Evolutionary conservation across 2,113 vertebrate species (phyloP), one percentile per base, ranked within the genome.

Genomic region (Sylvilagus bachmani): DNA sequence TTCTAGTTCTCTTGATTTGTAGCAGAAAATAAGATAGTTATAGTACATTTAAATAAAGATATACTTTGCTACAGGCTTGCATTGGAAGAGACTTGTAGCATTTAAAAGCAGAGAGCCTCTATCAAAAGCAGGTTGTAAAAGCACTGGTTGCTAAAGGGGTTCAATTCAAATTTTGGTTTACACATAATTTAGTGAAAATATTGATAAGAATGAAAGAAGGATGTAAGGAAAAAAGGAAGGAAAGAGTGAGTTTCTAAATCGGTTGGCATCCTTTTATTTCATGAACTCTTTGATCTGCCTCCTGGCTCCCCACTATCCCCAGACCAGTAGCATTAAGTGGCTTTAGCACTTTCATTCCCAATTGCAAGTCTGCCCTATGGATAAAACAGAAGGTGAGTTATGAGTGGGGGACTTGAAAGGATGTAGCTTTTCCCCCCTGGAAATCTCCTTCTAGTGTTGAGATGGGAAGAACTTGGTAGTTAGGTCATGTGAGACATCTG

Each of bases 361-460:
- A 71, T 77, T 92, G 84, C 81, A 86, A 78, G 86, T 96, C 93
- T 81, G n/a, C 36, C 69, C 83, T 82, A n/a, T 75, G 53, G 61
- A 89, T 77, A 92, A 78, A 89, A 84, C 93, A 85, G 78, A n/a
- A 84, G 77, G 64, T n/a, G 89, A 70, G 66, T 83, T 87, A 29
- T 38, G 67, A 90, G 86, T 21, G 77, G 66, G 29, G 24, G 31
- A 92, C 95, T 95, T 96, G 75, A 96, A 94, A 96, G 93, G n/a
- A 80, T 62, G 62, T n/a, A 70, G 29, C 25, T 70, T 44, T 44
- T 19, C 29, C 55, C 38, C 3, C 12, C 29, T 88, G 87, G 93
- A 97, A 89, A 92, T 95, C 51, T 95, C 86, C 86, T 94, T 89
- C 93, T 89, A 44, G 73, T 80, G 44, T 88, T 86, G n/a, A 86